Conservation (phyloP, 1,140 invertebrate species). For the Tenebrio molitor region DNA sequence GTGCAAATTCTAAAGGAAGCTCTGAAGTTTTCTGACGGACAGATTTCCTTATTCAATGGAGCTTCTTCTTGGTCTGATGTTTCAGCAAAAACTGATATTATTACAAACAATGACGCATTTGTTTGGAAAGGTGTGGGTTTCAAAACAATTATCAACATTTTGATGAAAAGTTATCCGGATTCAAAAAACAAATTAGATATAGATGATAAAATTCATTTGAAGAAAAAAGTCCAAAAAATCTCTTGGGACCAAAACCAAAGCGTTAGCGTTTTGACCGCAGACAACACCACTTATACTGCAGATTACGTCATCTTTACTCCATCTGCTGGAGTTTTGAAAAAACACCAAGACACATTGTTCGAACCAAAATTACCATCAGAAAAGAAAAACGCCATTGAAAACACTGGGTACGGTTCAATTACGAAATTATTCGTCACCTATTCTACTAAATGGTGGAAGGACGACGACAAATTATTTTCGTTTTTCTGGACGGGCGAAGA, state of each 20-base stretch:
- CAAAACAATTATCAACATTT: neutral
- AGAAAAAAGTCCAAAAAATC: slow-evolving; percentile 69
- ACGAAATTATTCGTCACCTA: slow-evolving; percentile 84
- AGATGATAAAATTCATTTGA: slow-evolving; percentile 66
- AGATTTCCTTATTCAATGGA: slow-evolving; percentile 64
- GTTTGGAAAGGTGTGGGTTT: slow-evolving; percentile 25
- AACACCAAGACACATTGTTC: slow-evolving; percentile 72
- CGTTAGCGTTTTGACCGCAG: slow-evolving; percentile 55
- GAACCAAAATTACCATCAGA: slow-evolving; percentile 71
- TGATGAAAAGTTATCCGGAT: slow-evolving; percentile 32
- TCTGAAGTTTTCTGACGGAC: slow-evolving; percentile 70
- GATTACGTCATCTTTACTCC: slow-evolving; percentile 79
- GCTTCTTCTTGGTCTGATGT: neutral
- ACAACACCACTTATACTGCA: slow-evolving; percentile 71
- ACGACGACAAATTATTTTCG: neutral
- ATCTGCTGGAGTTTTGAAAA: slow-evolving; percentile 78
- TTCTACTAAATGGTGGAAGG: slow-evolving; percentile 19
- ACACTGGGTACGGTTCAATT: slow-evolving; percentile 77
- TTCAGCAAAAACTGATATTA: neutral
- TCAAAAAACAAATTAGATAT: slow-evolving; percentile 51
- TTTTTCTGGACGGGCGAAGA: slow-evolving; percentile 17
- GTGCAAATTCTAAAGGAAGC: slow-evolving; percentile 54
- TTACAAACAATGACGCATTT: slow-evolving; percentile 18
- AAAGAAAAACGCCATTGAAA: slow-evolving; percentile 74
- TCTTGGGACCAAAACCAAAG: slow-evolving; percentile 63